Conservation (phyloP, 2,797 vertebrate species). For the Eidolon dupreanum region DNA sequence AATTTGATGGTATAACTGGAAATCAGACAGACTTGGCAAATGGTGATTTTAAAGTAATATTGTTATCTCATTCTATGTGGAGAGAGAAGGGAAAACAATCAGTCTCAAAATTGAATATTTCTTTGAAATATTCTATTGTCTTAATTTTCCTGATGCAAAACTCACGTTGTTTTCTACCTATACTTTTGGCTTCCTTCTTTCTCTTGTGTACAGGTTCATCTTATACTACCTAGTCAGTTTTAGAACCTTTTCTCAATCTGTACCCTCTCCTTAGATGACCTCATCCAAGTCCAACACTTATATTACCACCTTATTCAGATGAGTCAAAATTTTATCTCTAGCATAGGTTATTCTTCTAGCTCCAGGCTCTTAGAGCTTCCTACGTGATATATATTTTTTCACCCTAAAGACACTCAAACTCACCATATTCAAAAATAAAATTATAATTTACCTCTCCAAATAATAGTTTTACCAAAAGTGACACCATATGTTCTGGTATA, state of each 20-base stretch:
- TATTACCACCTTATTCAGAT: not conserved
- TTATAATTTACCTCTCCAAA: not conserved
- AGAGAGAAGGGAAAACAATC: not conserved
- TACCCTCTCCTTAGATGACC: not conserved
- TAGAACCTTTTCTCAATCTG: not conserved
- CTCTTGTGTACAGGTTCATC: not conserved
- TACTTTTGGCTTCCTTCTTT: not conserved
- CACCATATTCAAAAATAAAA: not conserved
- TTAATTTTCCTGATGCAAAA: not conserved
- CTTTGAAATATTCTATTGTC: not conserved
- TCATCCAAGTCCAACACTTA: not conserved
- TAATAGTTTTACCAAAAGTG: not conserved
- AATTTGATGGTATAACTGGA: not conserved
- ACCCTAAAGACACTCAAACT: not conserved
- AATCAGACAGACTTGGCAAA: constrained; percentile 22
- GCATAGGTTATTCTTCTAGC: not conserved
- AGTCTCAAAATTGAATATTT: not conserved
- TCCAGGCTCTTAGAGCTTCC: not conserved
- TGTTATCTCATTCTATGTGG: not conserved
- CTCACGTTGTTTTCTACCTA: not conserved
- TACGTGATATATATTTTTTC: not conserved
- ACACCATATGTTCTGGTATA: not conserved
- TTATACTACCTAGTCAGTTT: not conserved
- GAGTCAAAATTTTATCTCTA: not conserved
- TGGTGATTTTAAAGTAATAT: constrained; percentile 1